Evolutionary conservation across 2,797 vertebrate species (phyloP).

Genomic region (Acestrorhynchus altus): DNA sequence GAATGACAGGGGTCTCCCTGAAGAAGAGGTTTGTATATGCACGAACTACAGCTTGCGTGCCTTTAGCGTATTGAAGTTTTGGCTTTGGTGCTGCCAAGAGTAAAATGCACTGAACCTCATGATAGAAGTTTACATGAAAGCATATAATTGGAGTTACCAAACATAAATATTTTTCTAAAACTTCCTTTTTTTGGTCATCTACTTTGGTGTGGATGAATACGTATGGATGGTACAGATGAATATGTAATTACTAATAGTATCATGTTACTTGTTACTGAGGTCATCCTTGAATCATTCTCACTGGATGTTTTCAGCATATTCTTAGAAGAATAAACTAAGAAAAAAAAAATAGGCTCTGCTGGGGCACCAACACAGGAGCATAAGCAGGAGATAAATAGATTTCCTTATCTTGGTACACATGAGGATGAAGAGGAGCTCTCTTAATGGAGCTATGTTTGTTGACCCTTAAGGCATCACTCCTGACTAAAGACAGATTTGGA

Average conservation of each 20-base stretch:
- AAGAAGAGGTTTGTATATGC: constrained; percentile 72
- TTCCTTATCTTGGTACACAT: constrained; percentile 24
- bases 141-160: constrained; percentile 68
- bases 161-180: constrained; percentile 66
- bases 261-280: constrained; percentile 53
- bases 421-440: background rate
- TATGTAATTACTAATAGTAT: constrained; percentile 49
- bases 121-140: constrained; percentile 66
- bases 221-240: no score
- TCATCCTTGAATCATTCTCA: constrained; percentile 34
- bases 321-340: constrained; percentile 30
- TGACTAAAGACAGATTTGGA: background rate
- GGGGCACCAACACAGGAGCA: constrained; percentile 18
- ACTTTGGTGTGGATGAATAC: constrained; percentile 56
- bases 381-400: constrained; percentile 30
- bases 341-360: constrained; percentile 18
- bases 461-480: constrained; percentile 13
- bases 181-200: constrained; percentile 60
- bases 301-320: constrained; percentile 46
- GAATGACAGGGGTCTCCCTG: constrained; percentile 69
- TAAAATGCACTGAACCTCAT: constrained; percentile 62
- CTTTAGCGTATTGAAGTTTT: constrained; percentile 62
- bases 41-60: constrained; percentile 70
- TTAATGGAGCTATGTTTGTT: background rate
- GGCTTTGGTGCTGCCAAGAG: constrained; percentile 51